Conservation (phyloP, 2,113 vertebrate genomes). For the Chaetodon auriga region DNA sequence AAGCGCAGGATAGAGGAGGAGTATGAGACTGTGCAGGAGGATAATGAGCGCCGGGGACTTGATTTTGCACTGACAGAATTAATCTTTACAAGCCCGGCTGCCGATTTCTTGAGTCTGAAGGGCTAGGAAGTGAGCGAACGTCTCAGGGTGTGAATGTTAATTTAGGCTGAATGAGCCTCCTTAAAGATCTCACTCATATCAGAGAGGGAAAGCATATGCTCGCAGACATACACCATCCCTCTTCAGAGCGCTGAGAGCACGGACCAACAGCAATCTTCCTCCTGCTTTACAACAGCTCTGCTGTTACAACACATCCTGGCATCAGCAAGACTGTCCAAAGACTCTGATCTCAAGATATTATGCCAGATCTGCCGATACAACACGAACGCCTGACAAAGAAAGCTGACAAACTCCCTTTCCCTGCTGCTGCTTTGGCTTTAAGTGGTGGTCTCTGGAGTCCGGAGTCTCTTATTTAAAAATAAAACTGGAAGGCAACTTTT, state of each 20-base stretch:
- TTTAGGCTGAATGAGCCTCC: constrained; percentile 31
- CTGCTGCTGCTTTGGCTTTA: background rate
- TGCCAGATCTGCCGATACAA: background rate
- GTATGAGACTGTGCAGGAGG: background rate
- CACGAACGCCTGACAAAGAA: background rate
- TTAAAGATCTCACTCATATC: constrained; percentile 38
- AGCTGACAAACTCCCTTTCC: background rate
- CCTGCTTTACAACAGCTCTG: background rate
- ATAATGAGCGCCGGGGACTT: constrained; percentile 54
- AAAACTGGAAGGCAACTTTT: constrained; percentile 16
- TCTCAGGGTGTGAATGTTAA: constrained; percentile 47
- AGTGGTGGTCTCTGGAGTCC: background rate
- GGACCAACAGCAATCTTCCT: background rate
- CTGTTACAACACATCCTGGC: background rate
- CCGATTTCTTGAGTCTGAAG: constrained; percentile 37
- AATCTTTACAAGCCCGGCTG: constrained; percentile 49
- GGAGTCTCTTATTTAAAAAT: constrained; percentile 22
- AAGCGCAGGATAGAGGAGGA: constrained; percentile 12
- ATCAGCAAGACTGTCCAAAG: background rate
- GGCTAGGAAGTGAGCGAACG: constrained; percentile 38
- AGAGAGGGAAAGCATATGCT: constrained; percentile 14
- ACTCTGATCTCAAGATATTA: background rate
- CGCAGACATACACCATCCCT: background rate
- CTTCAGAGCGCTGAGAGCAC: background rate
- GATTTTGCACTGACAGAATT: constrained; percentile 45